Percentiles rank a stretch among this genome's conserved stretches.
phyloP scores from a whole-genome alignment of 2,888 invertebrate species.

The Campoplex nolae region DNA sequence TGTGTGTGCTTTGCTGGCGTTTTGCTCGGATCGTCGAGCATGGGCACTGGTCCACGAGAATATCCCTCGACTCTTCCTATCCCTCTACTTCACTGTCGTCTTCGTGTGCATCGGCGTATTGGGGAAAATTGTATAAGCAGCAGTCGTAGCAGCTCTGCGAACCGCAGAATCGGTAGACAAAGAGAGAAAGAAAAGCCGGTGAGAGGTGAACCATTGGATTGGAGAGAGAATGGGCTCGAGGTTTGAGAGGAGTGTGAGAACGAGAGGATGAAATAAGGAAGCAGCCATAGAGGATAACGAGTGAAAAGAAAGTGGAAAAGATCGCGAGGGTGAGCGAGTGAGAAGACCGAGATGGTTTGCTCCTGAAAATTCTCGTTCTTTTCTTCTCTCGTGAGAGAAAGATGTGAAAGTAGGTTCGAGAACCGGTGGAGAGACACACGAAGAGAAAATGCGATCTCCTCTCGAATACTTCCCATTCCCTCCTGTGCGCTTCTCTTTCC shows the following conservation, averaged over 20 bases:
- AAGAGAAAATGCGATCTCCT: constrained; percentile 28
- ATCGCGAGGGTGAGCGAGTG: neutral
- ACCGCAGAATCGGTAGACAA: constrained; percentile 57
- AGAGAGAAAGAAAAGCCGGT: constrained; percentile 15
- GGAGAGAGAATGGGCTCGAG: constrained; percentile 17
- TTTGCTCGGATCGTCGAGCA: constrained; percentile 39
- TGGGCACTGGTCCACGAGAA: constrained; percentile 59
- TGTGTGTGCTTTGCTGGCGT: constrained; percentile 46
- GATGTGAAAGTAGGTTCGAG: constrained; percentile 7
- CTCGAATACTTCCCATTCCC: neutral
- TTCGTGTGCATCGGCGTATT: constrained; percentile 54
- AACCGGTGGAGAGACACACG: constrained; percentile 32
- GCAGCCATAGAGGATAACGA: constrained; percentile 5
- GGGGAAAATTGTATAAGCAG: constrained; percentile 66
- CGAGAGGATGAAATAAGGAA: constrained; percentile 30
- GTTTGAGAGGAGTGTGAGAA: constrained; percentile 18
- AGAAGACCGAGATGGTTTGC: constrained; percentile 10
- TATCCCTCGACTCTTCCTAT: constrained; percentile 16
- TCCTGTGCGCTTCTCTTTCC: neutral
- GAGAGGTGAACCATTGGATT: constrained; percentile 5
- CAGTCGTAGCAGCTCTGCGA: constrained; percentile 54
- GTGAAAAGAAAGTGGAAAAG: constrained; percentile 2
- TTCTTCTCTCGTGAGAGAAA: neutral
- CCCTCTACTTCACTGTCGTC: constrained; percentile 18
- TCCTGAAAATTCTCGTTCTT: constrained; percentile 1